Evolutionary conservation across 2,888 invertebrate species (phyloP), one percentile per base, ranked within the genome.

Genomic region (Zaprionus bogoriensis): DNA sequence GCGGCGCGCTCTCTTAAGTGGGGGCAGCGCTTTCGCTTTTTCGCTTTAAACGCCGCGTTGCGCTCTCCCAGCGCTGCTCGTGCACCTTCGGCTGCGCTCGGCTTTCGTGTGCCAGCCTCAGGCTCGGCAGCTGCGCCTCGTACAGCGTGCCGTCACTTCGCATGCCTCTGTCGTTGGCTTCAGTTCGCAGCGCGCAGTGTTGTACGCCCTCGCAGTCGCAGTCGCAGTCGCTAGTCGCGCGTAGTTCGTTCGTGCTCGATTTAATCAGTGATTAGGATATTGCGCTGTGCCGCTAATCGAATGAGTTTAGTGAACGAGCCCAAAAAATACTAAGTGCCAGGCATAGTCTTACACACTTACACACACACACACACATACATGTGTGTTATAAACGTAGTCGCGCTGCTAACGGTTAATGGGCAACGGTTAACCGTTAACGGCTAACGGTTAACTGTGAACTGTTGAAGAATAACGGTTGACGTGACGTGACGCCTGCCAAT

Each of bases 131-230:
- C 36, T 67, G 66, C 70, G 69, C 65, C 74, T 64, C 67, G 74
- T 74, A n/a, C 77, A 75, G 74, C 48, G 75, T 59, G 77, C 81
- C 71, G 88, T 73, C 89, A 89, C 88, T 89, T 81, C 78, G 83
- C 83, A 83, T 82, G 88, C 84, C 88, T 83, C 86, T 81, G 84
- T 80, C 87, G 83, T 83, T 81, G 88, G 87, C 86, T 83, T 72
- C 88, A 80, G 87, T 86, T 79, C 32, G 32, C 32, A 7, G 14
- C 7, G 32, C 32, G 32, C 32, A 14, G 81, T 81, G 79, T 50
- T 50, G 48, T 5, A 5, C n/a, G n/a, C n/a, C 20, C 47, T 19
- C 6, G 17, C 20, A 50, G 46, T 46, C 54, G 67, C 32, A 25
- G 50, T 41, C 46, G 55, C 41, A 55, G 44, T 52, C 23, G 57